Evolutionary conservation across 2,888 invertebrate species (phyloP), one percentile per base, ranked within the genome.

Genomic region (Megamerina dolium): DNA sequence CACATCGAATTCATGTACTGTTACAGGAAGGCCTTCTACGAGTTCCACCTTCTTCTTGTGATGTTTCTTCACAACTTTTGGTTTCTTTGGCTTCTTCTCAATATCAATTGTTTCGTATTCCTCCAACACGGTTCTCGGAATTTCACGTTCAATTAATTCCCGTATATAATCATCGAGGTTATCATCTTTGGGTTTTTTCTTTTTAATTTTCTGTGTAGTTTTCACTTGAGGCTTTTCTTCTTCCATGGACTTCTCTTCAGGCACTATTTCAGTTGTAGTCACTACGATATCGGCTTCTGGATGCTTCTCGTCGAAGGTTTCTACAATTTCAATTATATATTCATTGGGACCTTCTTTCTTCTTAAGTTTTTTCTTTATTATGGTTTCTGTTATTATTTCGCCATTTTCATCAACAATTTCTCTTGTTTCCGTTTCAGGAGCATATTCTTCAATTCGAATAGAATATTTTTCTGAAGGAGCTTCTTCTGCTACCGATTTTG

Each of bases 311-410:
- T 71, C 69, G 45, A 66, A 63, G 3, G 71, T 65, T 19, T 72
- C 72, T 2, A 65, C 49, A 16, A 74, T 68, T 60, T 72, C 66
- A 10, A 68, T 67, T 0, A 68, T 45, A 52, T 73, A 72, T 55
- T 74, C 68, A 47, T 74, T 72, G 49, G 62, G 62, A 9, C 71
- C 68, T 46, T 66, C 62, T 30, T 64, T 66, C 50, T 72, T 74
- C 45, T 70, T 73, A 16, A 73, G 58, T 49, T 63, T 61, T 37
- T 68, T 59, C 46, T 63, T 69, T 5, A 59, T 60, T 21, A 51
- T 67, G 54, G 53, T 70, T 59, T 53, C 61, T 61, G 49, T 61
- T 51, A 59, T 66, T 53, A 50, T 55, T 34, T 58, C 50, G 2
- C 67, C 69, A 16, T 51, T 35, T 46, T 69, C 58, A 48, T 68